These are phyloP conservation scores for Budorcas taxicolor DNA, from an alignment of 2,113 vertebrate species.

Conservation along the genomic window DNA sequence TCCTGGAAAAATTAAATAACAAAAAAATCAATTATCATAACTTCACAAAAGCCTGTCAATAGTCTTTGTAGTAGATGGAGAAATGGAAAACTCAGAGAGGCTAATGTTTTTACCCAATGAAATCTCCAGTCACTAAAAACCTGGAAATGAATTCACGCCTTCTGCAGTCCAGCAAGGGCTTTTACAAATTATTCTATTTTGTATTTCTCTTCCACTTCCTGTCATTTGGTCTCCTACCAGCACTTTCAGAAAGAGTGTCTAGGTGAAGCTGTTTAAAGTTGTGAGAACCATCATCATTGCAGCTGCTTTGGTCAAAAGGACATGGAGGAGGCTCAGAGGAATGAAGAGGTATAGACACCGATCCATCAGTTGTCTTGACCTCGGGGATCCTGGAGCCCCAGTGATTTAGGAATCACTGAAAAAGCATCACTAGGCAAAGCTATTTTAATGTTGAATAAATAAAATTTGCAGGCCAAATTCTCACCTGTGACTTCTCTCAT, in stretches of 20 bases:
- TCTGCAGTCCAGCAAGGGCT: not conserved
- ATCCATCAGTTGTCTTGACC: not conserved
- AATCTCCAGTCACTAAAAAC: not conserved
- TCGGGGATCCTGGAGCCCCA: not conserved
- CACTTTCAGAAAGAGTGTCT: not conserved
- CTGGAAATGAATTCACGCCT: not conserved
- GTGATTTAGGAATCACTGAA: conserved; percentile 21
- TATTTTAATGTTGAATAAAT: conserved; percentile 34
- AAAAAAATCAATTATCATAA: not conserved
- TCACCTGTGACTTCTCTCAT: not conserved
- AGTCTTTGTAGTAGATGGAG: not conserved
- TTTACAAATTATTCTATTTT: not conserved
- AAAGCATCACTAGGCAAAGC: conserved; percentile 38
- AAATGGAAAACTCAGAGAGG: not conserved
- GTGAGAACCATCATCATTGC: not conserved
- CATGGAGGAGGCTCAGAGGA: not conserved
- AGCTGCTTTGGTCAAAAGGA: not conserved
- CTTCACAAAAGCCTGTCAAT: not conserved
- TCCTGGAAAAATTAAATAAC: conserved; percentile 69
- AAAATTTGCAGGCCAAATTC: conserved; percentile 36
- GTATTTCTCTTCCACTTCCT: not conserved
- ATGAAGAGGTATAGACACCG: not conserved
- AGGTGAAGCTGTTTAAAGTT: not conserved
- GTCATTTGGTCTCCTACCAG: not conserved
- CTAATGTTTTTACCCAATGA: not conserved